Evolutionary conservation across 2,888 invertebrate species (phyloP).

Genomic region (Xestia xanthographa): DNA sequence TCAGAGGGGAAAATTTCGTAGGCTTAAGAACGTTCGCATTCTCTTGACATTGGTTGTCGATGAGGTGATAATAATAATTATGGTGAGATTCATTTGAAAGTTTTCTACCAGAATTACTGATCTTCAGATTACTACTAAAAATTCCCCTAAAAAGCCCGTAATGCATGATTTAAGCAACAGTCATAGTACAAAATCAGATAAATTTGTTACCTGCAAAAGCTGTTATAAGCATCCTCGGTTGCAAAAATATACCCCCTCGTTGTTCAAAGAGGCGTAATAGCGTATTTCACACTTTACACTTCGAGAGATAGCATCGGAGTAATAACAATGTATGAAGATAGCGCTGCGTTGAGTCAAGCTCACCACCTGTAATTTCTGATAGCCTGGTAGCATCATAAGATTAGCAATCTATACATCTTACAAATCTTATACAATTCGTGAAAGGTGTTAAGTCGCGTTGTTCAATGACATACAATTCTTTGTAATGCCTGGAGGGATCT

Average conservation of each 20-base stretch:
- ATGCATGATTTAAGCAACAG: constrained; percentile 6
- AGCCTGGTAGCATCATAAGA: constrained; percentile 34
- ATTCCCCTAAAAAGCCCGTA: neutral
- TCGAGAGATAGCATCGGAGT: constrained; percentile 45
- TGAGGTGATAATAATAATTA: neutral
- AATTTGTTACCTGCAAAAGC: constrained; percentile 16
- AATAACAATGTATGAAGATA: constrained; percentile 54
- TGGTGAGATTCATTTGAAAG: neutral
- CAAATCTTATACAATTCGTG: constrained; percentile 16
- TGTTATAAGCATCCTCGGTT: constrained; percentile 48
- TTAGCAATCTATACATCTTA: constrained; percentile 21
- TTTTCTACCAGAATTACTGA: neutral
- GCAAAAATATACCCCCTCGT: constrained; percentile 34
- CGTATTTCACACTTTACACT: constrained; percentile 58
- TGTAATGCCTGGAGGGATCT: neutral
- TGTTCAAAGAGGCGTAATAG: constrained; percentile 38
- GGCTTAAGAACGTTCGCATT: too few species aligned
- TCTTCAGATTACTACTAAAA: neutral
- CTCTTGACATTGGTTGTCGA: neutral
- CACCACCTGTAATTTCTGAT: constrained; percentile 32
- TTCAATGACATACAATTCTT: constrained; percentile 40
- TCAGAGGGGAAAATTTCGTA: too few species aligned
- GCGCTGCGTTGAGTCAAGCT: constrained; percentile 9
- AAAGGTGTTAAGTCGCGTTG: constrained; percentile 26
- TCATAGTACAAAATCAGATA: constrained; percentile 33